A percentile compares a stretch with the other conserved stretches of the same genome.
Evolutionary conservation across 2,888 invertebrate genomes (phyloP).

Genomic region (Drosophila cracens): DNA sequence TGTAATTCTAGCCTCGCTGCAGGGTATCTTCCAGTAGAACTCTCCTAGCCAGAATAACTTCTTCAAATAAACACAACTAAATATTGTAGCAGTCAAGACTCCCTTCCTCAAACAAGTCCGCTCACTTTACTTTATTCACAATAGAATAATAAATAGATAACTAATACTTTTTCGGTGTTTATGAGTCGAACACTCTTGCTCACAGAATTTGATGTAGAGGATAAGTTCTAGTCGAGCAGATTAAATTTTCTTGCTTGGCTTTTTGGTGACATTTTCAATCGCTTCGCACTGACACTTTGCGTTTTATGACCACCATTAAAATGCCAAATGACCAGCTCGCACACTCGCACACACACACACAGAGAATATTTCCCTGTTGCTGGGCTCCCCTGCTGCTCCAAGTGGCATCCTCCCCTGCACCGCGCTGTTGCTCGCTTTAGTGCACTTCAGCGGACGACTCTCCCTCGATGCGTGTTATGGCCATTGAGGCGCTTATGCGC

Average conservation of each 20-base stretch:
- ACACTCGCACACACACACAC: constrained; percentile 1
- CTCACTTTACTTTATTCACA: neutral
- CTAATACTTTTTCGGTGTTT: neutral
- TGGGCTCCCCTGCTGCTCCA: neutral
- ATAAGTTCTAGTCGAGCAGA: neutral
- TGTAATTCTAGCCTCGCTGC: neutral
- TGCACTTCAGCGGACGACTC: constrained; percentile 69
- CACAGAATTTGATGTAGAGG: neutral
- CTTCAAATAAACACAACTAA: no score
- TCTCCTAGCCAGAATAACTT: neutral
- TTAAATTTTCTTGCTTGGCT: neutral
- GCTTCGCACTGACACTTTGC: constrained; percentile 74
- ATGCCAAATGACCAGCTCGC: constrained; percentile 47
- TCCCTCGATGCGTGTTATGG: constrained; percentile 65
- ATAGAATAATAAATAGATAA: neutral
- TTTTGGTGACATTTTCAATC: constrained; percentile 55
- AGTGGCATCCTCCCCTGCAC: neutral
- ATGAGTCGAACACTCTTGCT: neutral
- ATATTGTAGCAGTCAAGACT: neutral
- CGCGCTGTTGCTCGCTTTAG: constrained; percentile 59
- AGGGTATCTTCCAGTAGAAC: neutral
- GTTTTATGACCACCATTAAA: constrained; percentile 71
- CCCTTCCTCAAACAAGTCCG: neutral
- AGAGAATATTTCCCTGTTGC: neutral
- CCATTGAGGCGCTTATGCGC: constrained; percentile 68